phyloP scores from a whole-genome alignment of 2,113 vertebrate species.

The Corythornis vintsioides region DNA sequence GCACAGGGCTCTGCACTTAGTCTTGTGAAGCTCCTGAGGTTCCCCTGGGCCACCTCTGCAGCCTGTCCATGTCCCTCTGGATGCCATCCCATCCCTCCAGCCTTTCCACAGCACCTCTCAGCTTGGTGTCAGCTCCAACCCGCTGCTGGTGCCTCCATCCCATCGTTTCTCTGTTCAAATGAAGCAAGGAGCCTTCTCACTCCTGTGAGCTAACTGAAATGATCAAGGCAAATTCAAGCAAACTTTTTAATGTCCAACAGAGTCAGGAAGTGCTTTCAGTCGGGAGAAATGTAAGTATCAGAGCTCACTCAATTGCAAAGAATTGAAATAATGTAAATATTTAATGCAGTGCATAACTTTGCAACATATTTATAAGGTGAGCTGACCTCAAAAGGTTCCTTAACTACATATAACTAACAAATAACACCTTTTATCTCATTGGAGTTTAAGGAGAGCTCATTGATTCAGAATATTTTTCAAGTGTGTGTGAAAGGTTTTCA shows the following conservation, averaged over 20 bases:
- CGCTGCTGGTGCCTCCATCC: too few species aligned
- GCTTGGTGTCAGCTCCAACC: fast-evolving
- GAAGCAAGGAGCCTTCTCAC: background rate
- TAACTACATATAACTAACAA: constrained; percentile 28
- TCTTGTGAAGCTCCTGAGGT: background rate
- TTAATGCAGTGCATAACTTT: constrained; percentile 46
- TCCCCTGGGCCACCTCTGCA: background rate
- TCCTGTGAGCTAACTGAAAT: background rate
- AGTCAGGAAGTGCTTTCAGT: constrained; percentile 14
- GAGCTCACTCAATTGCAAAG: constrained; percentile 46
- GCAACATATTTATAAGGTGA: constrained; percentile 69
- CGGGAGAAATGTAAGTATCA: constrained; percentile 59
- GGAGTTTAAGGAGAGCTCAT: constrained; percentile 43
- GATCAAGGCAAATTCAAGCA: background rate
- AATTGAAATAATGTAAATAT: constrained; percentile 64
- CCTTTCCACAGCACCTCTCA: too few species aligned
- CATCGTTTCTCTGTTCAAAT: background rate
- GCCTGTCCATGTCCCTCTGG: too few species aligned
- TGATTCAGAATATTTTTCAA: constrained; percentile 60
- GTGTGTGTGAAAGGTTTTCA: constrained; percentile 53
- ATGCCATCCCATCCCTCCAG: background rate
- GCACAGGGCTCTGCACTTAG: background rate
- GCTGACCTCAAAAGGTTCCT: constrained; percentile 55
- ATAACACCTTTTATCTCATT: constrained; percentile 63
- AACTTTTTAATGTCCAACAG: background rate